Conservation (phyloP, 2,113 vertebrate genomes). For the Onychostoma macrolepis region DNA sequence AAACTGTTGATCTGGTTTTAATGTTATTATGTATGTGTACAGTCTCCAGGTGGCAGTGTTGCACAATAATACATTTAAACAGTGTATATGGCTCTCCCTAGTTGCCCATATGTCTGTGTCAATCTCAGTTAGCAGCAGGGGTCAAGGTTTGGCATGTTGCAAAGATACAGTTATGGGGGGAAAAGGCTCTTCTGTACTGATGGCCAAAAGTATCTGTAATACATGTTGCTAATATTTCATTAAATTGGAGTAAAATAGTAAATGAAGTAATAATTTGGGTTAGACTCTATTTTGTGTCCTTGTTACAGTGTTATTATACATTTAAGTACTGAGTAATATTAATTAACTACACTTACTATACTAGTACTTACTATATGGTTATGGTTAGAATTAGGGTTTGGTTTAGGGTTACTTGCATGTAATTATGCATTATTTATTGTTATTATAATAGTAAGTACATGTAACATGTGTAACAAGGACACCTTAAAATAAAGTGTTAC, state of each 20-base stretch:
- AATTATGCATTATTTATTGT: no score
- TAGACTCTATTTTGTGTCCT: no score
- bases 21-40: neutral
- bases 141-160: neutral
- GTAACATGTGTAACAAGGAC: no score
- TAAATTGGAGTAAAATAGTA: neutral
- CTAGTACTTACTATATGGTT: no score
- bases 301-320: no score
- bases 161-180: neutral
- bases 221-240: neutral
- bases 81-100: neutral
- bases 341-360: no score
- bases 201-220: neutral
- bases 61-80: neutral
- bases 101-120: neutral
- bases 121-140: neutral
- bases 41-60: conserved; percentile 57
- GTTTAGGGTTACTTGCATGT: no score
- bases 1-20: neutral
- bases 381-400: no score
- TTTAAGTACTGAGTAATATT: no score
- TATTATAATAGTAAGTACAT: no score
- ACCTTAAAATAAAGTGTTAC: no score
- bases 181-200: neutral
- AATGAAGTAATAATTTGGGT: neutral